phyloP scores from a whole-genome alignment of 2,888 invertebrate species.

The Trichogramma evanescens region DNA sequence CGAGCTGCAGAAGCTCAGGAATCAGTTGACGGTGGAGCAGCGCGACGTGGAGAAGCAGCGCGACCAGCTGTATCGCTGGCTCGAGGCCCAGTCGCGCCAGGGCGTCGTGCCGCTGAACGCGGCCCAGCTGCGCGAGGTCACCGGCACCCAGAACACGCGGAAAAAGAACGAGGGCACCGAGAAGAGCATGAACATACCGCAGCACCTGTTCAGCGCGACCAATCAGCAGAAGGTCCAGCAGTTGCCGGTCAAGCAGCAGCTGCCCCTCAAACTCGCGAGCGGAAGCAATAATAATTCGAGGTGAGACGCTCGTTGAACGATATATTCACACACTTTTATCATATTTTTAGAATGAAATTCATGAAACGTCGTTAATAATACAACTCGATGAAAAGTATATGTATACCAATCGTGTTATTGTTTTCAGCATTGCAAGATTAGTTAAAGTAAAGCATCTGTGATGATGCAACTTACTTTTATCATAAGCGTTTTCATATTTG shows the following conservation, averaged over 20 bases:
- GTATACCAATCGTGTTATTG: background rate
- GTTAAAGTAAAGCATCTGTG: constrained; percentile 10
- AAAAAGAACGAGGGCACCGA: constrained; percentile 25
- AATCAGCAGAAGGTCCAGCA: constrained; percentile 69
- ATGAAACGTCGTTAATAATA: no score
- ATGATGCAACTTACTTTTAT: background rate
- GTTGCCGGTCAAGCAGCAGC: constrained; percentile 72
- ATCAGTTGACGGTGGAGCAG: constrained; percentile 67
- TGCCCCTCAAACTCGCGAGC: constrained; percentile 82
- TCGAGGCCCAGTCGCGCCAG: constrained; percentile 74
- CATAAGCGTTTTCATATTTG: no score
- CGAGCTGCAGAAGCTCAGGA: constrained; percentile 64
- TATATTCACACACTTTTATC: no score
- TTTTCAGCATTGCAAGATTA: constrained; percentile 14
- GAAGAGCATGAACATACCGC: constrained; percentile 51
- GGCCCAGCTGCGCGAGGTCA: constrained; percentile 32
- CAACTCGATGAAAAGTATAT: no score
- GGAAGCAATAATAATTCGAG: constrained; percentile 44
- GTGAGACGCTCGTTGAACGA: constrained; percentile 17
- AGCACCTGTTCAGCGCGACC: constrained; percentile 69
- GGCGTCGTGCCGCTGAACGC: constrained; percentile 49
- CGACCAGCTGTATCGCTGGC: constrained; percentile 81
- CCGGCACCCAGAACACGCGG: constrained; percentile 23
- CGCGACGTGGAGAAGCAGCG: constrained; percentile 83
- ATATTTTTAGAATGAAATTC: no score